A percentile compares a stretch with the other conserved stretches of the same genome.
These are phyloP conservation scores for Antrozous pallidus DNA, from an alignment of 2,797 vertebrate species.

Conservation along the genomic window DNA sequence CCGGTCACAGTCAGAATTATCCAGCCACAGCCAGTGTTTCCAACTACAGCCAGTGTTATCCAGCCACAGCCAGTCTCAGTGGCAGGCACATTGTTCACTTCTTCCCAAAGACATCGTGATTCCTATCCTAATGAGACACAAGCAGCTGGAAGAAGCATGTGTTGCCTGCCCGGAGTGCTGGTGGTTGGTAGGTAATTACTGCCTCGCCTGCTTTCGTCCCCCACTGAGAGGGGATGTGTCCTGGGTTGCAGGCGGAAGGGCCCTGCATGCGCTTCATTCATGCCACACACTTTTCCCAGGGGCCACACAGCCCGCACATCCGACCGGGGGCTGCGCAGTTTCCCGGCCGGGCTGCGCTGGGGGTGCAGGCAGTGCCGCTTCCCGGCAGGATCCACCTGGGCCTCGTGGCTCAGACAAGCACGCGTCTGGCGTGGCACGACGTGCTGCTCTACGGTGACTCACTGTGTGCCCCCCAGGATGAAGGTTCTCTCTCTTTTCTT, in stretches of 20 bases:
- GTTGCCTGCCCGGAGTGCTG: slow-evolving; percentile 39
- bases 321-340: neutral
- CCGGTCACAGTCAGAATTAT: no score
- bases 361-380: neutral
- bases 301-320: no score
- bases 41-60: no score
- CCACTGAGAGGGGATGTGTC: neutral
- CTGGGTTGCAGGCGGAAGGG: slow-evolving; percentile 17
- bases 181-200: slow-evolving; percentile 45
- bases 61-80: slow-evolving; percentile 4
- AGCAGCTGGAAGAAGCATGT: slow-evolving; percentile 66
- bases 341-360: neutral
- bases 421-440: neutral
- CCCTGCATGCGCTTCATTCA: neutral
- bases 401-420: neutral
- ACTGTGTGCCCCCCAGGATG: neutral
- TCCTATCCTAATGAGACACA: slow-evolving; percentile 71
- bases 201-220: slow-evolving; percentile 27
- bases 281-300: neutral
- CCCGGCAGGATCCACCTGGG: rapidly evolving
- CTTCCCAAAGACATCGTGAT: slow-evolving; percentile 73
- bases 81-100: slow-evolving; percentile 69
- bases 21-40: no score
- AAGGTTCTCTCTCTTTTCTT: neutral
- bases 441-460: neutral